Conservation (phyloP, 2,888 invertebrate species). For the Parnassius apollo region DNA sequence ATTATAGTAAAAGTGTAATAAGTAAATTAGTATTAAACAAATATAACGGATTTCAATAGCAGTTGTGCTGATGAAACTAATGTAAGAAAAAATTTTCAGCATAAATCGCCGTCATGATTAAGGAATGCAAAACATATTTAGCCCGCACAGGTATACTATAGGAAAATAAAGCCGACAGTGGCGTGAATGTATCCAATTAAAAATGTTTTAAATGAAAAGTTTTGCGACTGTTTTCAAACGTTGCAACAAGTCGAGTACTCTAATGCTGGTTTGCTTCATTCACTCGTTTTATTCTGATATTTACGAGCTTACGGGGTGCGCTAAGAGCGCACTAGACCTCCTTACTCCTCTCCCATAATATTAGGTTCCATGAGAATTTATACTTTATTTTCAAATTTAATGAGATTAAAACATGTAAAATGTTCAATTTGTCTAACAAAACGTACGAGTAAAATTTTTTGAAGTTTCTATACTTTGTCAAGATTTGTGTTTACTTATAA, state of each 20-base stretch:
- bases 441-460: conserved; percentile 4
- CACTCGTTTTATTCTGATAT: conserved; percentile 58
- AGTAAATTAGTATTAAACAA: too few species aligned
- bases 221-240: conserved; percentile 43
- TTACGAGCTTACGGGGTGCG: conserved; percentile 64
- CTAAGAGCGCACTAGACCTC: conserved; percentile 58
- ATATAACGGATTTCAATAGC: too few species aligned
- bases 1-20: too few species aligned
- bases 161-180: conserved; percentile 32
- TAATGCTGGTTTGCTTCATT: conserved; percentile 36
- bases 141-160: conserved; percentile 11
- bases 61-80: too few species aligned
- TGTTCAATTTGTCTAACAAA: not conserved
- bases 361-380: conserved; percentile 15
- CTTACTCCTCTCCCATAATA: conserved; percentile 50
- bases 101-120: not conserved
- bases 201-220: conserved; percentile 47
- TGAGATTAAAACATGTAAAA: not conserved
- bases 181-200: conserved; percentile 55
- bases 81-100: too few species aligned
- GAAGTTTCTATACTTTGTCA: not conserved
- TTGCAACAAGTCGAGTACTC: conserved; percentile 44
- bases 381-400: conserved; percentile 14
- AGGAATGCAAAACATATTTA: conserved; percentile 1
- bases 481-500: conserved; percentile 2